These are phyloP conservation scores for Diploscapter pachys DNA, from an alignment of 1,140 invertebrate genomes.

Conservation along the genomic window DNA sequence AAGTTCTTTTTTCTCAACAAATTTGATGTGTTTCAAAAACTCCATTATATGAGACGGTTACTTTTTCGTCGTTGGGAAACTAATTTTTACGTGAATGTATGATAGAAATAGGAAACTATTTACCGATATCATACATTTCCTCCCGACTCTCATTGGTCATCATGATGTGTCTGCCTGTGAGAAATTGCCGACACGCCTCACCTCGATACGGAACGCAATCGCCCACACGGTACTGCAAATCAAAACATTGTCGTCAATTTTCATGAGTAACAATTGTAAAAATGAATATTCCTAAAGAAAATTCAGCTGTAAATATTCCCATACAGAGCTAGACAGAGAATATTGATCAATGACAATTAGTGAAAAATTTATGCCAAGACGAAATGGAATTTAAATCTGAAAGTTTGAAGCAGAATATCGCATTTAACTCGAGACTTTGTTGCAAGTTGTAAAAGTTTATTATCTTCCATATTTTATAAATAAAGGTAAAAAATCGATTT, in stretches of 20 bases:
- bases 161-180: conserved; percentile 38
- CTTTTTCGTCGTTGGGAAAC: too few relatives aligned
- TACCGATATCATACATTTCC: conserved; percentile 43
- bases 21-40: neutral
- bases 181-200: conserved; percentile 40
- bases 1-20: conserved; percentile 6
- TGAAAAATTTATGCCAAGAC: too few relatives aligned
- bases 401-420: too few relatives aligned
- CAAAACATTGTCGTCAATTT: neutral
- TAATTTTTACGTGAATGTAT: neutral
- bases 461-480: too few relatives aligned
- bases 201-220: conserved; percentile 40
- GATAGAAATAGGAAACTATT: conserved; percentile 11
- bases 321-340: too few relatives aligned
- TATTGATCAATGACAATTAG: too few relatives aligned
- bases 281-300: too few relatives aligned
- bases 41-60: neutral
- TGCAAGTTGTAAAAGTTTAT: too few relatives aligned
- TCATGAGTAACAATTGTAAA: too few relatives aligned
- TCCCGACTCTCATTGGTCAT: conserved; percentile 38
- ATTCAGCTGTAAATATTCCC: too few relatives aligned
- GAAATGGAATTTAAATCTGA: too few relatives aligned
- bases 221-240: conserved; percentile 28
- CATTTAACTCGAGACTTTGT: too few relatives aligned
- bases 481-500: conserved; percentile 3